Conservation (phyloP, 1,140 invertebrate genomes). For the Ridgeia piscesae region DNA sequence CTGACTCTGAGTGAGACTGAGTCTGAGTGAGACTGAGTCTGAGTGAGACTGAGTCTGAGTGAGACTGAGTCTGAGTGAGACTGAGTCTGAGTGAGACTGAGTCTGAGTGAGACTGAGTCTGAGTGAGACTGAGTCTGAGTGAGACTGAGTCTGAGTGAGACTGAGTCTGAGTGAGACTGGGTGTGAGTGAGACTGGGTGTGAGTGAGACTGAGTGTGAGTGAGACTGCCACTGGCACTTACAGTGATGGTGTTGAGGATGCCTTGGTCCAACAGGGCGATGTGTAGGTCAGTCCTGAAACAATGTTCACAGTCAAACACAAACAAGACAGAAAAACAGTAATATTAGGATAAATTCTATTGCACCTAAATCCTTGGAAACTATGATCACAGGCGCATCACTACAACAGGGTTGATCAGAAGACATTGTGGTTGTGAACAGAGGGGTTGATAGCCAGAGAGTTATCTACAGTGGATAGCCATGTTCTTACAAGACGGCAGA, state of each 20-base stretch:
- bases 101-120: not conserved
- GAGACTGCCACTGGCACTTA: constrained; percentile 35
- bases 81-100: not conserved
- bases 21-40: not conserved
- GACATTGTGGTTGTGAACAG: no score
- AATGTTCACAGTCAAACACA: not conserved
- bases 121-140: not conserved
- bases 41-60: not conserved
- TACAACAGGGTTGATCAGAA: no score
- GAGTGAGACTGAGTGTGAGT: not conserved
- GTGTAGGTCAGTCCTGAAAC: constrained; percentile 73
- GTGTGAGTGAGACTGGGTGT: not conserved
- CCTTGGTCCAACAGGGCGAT: constrained; percentile 94
- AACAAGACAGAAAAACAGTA: no score
- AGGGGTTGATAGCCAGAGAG: no score
- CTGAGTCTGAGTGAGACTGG: no score
- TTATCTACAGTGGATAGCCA: no score
- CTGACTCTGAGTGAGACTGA: not conserved
- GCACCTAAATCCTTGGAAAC: no score
- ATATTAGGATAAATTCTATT: no score
- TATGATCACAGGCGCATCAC: no score
- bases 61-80: no score
- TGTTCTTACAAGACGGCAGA: no score
- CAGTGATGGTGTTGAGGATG: constrained; percentile 83
- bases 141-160: not conserved